Conservation (phyloP, 2,888 invertebrate genomes). For the Himalopsyche anomala region DNA sequence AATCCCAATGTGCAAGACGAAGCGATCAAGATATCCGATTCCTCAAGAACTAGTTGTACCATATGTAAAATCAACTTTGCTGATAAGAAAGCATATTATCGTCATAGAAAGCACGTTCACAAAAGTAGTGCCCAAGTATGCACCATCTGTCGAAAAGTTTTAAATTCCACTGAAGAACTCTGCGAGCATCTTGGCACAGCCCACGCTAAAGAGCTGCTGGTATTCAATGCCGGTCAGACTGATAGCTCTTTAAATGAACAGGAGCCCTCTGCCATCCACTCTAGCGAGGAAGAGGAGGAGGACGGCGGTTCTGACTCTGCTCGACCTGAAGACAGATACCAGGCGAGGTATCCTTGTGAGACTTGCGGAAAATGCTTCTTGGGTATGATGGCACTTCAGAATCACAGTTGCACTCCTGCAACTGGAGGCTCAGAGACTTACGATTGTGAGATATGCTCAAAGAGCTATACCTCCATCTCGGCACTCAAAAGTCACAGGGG, state of each 20-base stretch:
- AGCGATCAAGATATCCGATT: slow-evolving; percentile 66
- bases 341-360: slow-evolving; percentile 77
- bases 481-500: slow-evolving; percentile 82
- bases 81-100: slow-evolving; percentile 78
- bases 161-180: slow-evolving; percentile 80
- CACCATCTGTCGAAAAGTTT: slow-evolving; percentile 80
- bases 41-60: slow-evolving; percentile 75
- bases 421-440: slow-evolving; percentile 73
- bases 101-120: slow-evolving; percentile 78
- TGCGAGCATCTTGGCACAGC: slow-evolving; percentile 80
- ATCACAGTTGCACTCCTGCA: slow-evolving; percentile 75
- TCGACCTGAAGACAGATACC: slow-evolving; percentile 73
- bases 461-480: slow-evolving; percentile 80
- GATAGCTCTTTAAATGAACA: slow-evolving; percentile 62
- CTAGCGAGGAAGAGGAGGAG: slow-evolving; percentile 68
- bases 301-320: slow-evolving; percentile 69
- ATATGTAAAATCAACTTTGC: slow-evolving; percentile 80
- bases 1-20: slow-evolving; percentile 67
- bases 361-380: slow-evolving; percentile 78
- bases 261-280: slow-evolving; percentile 61
- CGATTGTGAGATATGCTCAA: slow-evolving; percentile 81
- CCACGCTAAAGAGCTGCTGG: slow-evolving; percentile 76
- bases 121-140: slow-evolving; percentile 78
- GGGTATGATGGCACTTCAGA: slow-evolving; percentile 75
- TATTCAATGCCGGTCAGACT: slow-evolving; percentile 74